Base-by-base conservation (phyloP, 2,888 invertebrate species). In the Brenthis ino region DNA sequence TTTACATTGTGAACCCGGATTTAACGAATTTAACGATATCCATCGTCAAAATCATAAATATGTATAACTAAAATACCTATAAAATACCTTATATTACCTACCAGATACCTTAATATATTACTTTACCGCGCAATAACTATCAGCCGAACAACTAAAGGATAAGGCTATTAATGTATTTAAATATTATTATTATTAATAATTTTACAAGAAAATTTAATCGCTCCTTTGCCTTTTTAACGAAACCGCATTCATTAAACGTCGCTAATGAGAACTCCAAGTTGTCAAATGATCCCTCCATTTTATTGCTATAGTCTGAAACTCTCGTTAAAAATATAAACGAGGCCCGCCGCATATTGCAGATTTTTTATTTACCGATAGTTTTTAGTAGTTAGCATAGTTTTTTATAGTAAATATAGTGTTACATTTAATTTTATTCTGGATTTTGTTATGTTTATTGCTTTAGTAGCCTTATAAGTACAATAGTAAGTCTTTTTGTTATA, bases 241-340 rank as follows among this genome's bases (percentile, higher is more conserved):
- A 70, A 72, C 55, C 64, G 64, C 65, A 56, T 72, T 72, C 68
- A 72, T 72, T 70, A 70, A 65, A 51, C 72, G 66, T 60, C 68
- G 48, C 66, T 72, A 72, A 72, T 66, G 70, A 72, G 67, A 70
- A 69, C 66, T 66, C 55, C 66, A 66, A 70, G 56, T 54, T 57
- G 70, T 65, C 67, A 66, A 70, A 61, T 70, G 64, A 68, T 66
- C 66, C 66, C 64, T 47, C 51, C 66, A 60, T 69, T 71, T 71
- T 66, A 71, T 67, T 69, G 66, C 69, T 63, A 63, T 67, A 67
- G 61, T 63, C 56, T 67, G 67, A 54, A 63, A 63, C 37, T 63
- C 63, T 63, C 63, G 63, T 63, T 63, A 63, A 63, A 63, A 63
- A 63, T 63, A 54, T 53, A 63, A 37, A 54, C 16, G 8, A 43